A percentile compares a stretch with the other conserved stretches of the same genome.
Evolutionary conservation across 2,113 vertebrate genomes (phyloP).

Genomic region (Ptychochromis oligacanthus): DNA sequence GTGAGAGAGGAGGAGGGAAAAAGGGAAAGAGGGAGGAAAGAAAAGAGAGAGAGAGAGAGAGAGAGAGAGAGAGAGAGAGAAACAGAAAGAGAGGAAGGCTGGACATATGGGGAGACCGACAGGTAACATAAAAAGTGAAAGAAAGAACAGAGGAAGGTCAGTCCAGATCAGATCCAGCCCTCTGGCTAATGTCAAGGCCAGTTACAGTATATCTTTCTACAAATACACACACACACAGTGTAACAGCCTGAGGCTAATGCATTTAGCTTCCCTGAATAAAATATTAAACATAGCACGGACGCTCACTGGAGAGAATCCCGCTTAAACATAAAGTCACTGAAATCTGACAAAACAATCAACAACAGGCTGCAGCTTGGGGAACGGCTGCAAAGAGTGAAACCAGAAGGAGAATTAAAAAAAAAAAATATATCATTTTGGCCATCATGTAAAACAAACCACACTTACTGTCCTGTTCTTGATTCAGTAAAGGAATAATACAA

Average conservation of each 20-base stretch:
- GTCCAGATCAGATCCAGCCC: slow-evolving; percentile 34
- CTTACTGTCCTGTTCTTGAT: not conserved
- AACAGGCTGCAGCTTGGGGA: slow-evolving; percentile 1
- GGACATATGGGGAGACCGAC: not conserved
- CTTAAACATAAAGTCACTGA: slow-evolving; percentile 17
- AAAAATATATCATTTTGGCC: not conserved
- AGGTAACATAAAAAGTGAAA: slow-evolving; percentile 15
- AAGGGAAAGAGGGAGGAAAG: too few species aligned
- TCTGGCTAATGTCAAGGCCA: slow-evolving; percentile 49
- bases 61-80: not conserved
- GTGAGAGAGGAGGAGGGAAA: too few species aligned
- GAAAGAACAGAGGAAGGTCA: slow-evolving; percentile 25
- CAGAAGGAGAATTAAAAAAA: not conserved
- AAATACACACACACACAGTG: slow-evolving; percentile 6
- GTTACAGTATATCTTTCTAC: slow-evolving; percentile 20
- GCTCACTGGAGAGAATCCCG: slow-evolving; percentile 18
- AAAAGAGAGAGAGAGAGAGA: not conserved
- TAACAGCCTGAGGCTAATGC: slow-evolving; percentile 29
- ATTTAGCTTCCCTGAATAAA: slow-evolving; percentile 48
- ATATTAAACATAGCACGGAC: slow-evolving; percentile 32
- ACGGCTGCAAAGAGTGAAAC: not conserved
- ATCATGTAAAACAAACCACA: not conserved
- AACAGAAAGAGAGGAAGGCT: not conserved
- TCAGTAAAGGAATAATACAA: not conserved
- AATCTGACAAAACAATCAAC: slow-evolving; percentile 26